phyloP scores from a whole-genome alignment of 2,113 vertebrate genomes.

The Anguilla japonica region DNA sequence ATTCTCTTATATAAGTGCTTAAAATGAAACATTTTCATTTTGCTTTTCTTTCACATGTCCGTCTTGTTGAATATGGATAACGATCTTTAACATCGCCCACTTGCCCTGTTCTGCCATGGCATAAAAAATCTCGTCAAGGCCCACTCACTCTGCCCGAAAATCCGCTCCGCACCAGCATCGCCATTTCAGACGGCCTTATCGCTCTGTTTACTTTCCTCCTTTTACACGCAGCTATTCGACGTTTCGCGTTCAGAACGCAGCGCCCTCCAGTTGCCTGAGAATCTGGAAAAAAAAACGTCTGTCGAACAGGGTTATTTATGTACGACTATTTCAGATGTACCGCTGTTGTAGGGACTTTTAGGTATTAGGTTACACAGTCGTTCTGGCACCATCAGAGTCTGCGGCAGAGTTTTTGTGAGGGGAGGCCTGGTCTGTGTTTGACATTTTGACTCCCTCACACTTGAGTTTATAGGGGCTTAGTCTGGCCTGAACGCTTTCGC shows the following conservation, averaged over 20 bases:
- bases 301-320: not conserved
- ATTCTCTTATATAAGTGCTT: no score
- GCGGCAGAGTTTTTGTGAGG: not conserved
- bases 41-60: no score
- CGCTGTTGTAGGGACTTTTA: not conserved
- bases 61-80: not conserved
- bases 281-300: no score
- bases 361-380: not conserved
- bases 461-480: not conserved
- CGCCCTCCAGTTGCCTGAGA: constrained; percentile 34
- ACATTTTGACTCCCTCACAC: not conserved
- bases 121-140: constrained; percentile 37
- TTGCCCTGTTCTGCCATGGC: constrained; percentile 8
- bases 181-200: constrained; percentile 37
- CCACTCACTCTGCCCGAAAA: constrained; percentile 37
- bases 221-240: constrained; percentile 32
- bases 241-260: constrained; percentile 37
- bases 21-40: no score
- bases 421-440: not conserved
- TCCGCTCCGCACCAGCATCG: constrained; percentile 37
- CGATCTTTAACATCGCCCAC: not conserved
- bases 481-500: not conserved
- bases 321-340: not conserved
- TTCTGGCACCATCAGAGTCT: not conserved
- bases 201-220: constrained; percentile 16